Evolutionary conservation across 1,140 invertebrate genomes (phyloP).

Genomic region (Colletes latitarsis): DNA sequence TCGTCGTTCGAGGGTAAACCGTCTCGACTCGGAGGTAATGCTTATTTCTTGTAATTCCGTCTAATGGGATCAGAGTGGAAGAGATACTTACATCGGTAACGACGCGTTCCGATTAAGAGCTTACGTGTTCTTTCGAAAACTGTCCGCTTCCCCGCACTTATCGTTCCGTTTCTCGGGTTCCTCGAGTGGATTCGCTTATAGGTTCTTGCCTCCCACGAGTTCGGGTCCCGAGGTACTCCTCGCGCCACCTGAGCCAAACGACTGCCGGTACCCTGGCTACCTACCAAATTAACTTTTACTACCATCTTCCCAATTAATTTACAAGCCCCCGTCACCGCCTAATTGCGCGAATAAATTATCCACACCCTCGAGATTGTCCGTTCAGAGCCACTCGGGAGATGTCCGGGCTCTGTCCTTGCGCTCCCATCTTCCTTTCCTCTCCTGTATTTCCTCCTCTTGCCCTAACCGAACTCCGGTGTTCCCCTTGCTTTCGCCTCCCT

Average conservation of each 20-base stretch:
- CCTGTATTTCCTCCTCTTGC: not conserved
- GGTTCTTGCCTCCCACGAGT: slow-evolving; percentile 61
- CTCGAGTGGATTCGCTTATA: slow-evolving; percentile 23
- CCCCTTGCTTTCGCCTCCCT: not conserved
- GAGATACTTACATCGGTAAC: not conserved
- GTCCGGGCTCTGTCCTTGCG: slow-evolving; percentile 39
- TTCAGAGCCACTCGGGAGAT: slow-evolving; percentile 40
- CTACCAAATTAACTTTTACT: slow-evolving; percentile 80
- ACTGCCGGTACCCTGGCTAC: slow-evolving; percentile 63
- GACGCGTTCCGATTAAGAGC: slow-evolving; percentile 23
- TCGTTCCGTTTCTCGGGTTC: slow-evolving; percentile 38
- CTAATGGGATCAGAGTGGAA: not conserved
- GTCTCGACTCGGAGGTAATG: not conserved
- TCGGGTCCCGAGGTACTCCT: slow-evolving; percentile 33
- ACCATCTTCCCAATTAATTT: slow-evolving; percentile 80
- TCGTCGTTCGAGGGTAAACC: too few relatives aligned
- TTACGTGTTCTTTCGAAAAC: slow-evolving; percentile 35
- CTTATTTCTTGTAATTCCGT: not conserved
- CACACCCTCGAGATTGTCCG: slow-evolving; percentile 64
- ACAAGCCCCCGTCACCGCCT: slow-evolving; percentile 69
- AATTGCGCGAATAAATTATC: slow-evolving; percentile 79
- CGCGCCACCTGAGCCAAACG: slow-evolving; percentile 76
- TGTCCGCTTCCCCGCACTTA: not conserved
- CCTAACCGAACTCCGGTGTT: too few relatives aligned
- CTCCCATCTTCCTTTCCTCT: not conserved